phyloP scores from a whole-genome alignment of 2,888 invertebrate species.

The Andrena dorsata region DNA sequence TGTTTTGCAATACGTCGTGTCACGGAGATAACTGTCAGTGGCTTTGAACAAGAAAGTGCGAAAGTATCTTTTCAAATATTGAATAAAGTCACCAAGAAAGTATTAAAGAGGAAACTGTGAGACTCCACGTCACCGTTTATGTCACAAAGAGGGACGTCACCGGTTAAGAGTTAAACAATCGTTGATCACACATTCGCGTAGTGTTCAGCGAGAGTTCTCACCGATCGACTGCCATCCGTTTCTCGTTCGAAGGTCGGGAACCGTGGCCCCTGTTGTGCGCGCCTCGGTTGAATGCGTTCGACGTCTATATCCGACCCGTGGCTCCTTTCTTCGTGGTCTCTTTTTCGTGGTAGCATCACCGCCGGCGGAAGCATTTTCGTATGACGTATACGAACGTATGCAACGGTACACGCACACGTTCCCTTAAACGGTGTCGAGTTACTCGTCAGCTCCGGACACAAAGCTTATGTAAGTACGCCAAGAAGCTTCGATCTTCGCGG shows the following conservation, averaged over 20 bases:
- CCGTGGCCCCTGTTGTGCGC: neutral
- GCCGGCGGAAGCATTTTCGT: constrained; percentile 57
- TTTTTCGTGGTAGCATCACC: constrained; percentile 34
- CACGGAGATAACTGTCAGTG: too few relatives aligned
- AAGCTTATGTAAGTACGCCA: constrained; percentile 79
- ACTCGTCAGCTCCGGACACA: constrained; percentile 75
- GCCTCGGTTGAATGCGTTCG: constrained; percentile 25
- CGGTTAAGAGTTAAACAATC: too few relatives aligned
- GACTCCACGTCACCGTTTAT: too few relatives aligned
- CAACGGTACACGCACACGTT: constrained; percentile 57
- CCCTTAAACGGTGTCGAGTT: constrained; percentile 75
- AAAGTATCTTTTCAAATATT: too few relatives aligned
- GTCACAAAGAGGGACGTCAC: too few relatives aligned
- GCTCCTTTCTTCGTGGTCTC: constrained; percentile 1
- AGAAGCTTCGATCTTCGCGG: constrained; percentile 63
- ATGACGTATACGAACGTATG: constrained; percentile 35
- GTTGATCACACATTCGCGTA: neutral
- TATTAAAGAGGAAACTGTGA: too few relatives aligned
- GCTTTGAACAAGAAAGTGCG: too few relatives aligned
- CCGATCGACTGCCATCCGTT: neutral
- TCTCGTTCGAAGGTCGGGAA: constrained; percentile 11
- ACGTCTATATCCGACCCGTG: constrained; percentile 24
- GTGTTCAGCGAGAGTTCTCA: neutral
- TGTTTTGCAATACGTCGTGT: too few relatives aligned
- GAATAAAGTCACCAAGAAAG: too few relatives aligned